Conservation (phyloP, 2,113 vertebrate genomes). For the Echinops telfairi region DNA sequence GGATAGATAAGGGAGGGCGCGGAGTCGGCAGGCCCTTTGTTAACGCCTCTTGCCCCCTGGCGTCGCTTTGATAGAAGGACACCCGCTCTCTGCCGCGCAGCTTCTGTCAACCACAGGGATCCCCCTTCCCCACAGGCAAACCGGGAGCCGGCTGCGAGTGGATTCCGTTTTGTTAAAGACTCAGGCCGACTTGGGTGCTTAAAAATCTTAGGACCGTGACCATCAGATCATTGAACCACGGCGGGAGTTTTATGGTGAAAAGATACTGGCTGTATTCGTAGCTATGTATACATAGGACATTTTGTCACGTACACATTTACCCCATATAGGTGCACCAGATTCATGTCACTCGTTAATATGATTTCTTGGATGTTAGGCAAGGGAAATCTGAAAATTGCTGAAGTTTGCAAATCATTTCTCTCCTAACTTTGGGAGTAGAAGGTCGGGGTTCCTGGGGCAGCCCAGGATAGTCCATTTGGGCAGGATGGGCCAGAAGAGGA, state of each 20-base stretch:
- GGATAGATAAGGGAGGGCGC: not conserved
- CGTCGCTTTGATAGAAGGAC: constrained; percentile 84
- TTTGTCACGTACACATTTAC: not conserved
- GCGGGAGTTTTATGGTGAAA: not conserved
- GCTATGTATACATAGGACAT: not conserved
- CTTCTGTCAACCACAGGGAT: not conserved
- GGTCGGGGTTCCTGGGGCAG: not conserved
- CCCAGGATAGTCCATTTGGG: not conserved
- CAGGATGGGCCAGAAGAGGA: too few species aligned
- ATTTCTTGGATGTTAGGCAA: constrained; percentile 26
- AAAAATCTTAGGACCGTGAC: not conserved
- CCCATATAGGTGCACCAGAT: not conserved
- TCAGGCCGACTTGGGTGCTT: constrained; percentile 4
- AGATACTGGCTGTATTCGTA: not conserved
- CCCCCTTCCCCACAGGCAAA: not conserved
- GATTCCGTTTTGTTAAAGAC: constrained; percentile 2
- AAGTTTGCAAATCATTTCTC: constrained; percentile 41
- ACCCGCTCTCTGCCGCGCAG: not conserved
- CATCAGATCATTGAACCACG: not conserved
- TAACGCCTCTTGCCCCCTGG: constrained; percentile 88
- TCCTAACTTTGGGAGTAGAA: constrained; percentile 30
- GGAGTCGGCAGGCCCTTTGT: constrained; percentile 69
- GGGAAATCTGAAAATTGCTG: constrained; percentile 28
- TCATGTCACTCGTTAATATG: not conserved
- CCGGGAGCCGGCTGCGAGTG: not conserved